Evolutionary conservation across 2,888 invertebrate genomes (phyloP).

Genomic region (Brassicogethes aeneus): DNA sequence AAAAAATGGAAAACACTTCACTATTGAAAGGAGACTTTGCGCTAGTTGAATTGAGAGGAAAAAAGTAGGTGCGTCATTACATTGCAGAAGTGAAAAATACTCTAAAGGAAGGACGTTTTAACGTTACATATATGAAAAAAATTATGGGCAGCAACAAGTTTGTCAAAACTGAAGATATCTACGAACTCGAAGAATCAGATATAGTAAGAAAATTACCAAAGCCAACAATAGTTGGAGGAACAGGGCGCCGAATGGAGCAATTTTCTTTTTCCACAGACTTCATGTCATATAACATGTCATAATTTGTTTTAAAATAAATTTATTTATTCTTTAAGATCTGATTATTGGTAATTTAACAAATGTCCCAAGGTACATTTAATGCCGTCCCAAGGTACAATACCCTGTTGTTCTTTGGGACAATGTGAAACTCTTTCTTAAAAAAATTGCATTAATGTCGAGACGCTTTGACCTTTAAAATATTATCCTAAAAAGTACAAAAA

Average conservation of each 20-base stretch:
- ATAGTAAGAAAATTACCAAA: conserved; percentile 8
- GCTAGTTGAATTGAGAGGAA: conserved; percentile 11
- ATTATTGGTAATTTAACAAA: no score
- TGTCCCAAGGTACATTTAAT: conserved; percentile 6
- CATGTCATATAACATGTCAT: conserved; percentile 5
- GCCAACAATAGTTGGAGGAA: conserved; percentile 7
- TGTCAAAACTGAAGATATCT: conserved; percentile 5
- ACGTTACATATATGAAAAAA: conserved; percentile 5
- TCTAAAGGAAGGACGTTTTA: conserved; percentile 6
- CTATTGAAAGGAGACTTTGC: conserved; percentile 14
- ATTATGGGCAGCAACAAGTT: conserved; percentile 5
- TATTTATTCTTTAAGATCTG: not conserved
- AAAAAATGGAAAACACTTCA: no score
- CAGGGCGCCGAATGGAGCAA: conserved; percentile 7
- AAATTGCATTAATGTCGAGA: not conserved
- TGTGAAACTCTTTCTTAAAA: conserved; percentile 2
- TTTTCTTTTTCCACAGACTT: conserved; percentile 3
- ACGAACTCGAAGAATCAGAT: conserved; percentile 8
- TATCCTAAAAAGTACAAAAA: not conserved
- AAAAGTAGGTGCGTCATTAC: conserved; percentile 13
- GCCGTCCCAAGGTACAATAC: conserved; percentile 1
- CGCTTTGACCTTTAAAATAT: not conserved
- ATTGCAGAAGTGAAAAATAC: conserved; percentile 8
- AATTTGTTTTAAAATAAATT: conserved; percentile 3
- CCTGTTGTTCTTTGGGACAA: conserved; percentile 9